Evolutionary conservation across 2,888 invertebrate species (phyloP).

Genomic region (Tenthredo scrophulariae): DNA sequence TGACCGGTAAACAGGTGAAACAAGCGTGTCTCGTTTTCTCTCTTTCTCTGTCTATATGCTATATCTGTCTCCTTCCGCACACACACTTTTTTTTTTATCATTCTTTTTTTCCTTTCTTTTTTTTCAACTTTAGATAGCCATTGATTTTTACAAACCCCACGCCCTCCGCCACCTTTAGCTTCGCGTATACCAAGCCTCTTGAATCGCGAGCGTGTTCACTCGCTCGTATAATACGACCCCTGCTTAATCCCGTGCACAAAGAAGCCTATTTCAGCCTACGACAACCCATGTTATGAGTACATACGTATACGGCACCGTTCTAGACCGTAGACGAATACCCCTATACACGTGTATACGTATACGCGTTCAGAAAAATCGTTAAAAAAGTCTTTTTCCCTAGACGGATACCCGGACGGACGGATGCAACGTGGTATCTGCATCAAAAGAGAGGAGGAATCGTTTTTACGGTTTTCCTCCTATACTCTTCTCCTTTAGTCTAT

Average conservation of each 20-base stretch:
- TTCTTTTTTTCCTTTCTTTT: neutral
- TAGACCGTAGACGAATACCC: neutral
- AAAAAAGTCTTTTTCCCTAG: neutral
- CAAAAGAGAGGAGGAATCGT: neutral
- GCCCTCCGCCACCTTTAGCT: neutral
- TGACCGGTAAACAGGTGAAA: conserved; percentile 39
- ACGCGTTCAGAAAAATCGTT: conserved; percentile 7
- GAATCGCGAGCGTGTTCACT: conserved; percentile 44
- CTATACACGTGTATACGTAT: neutral
- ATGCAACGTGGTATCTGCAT: neutral
- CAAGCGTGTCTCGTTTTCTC: conserved; percentile 23
- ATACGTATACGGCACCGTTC: neutral
- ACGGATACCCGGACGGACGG: neutral
- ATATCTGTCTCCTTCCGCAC: neutral
- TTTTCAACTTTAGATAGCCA: conserved; percentile 9
- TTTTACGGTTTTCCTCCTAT: neutral
- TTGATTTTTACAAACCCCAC: conserved; percentile 36
- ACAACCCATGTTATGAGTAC: conserved; percentile 29
- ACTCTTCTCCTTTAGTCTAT: neutral
- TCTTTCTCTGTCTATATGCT: neutral
- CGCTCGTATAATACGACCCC: conserved; percentile 47
- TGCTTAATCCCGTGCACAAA: conserved; percentile 48
- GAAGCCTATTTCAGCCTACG: conserved; percentile 44
- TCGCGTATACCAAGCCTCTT: conserved; percentile 26
- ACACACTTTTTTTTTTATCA: neutral